Evolutionary conservation across 2,797 vertebrate genomes (phyloP), one percentile per base, ranked within the genome.

Genomic region (Sparus aurata): DNA sequence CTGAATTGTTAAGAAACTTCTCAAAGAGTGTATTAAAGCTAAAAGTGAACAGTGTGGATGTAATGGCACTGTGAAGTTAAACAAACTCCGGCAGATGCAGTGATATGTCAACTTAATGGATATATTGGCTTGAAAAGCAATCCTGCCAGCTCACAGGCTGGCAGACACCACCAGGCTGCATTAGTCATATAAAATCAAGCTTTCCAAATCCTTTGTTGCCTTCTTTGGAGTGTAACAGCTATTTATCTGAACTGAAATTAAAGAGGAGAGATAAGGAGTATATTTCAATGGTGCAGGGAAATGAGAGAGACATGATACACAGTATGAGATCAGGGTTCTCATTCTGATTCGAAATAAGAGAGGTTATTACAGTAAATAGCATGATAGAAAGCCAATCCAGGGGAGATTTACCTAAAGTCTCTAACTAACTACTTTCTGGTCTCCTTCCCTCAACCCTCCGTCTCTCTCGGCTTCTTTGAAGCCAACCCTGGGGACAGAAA

Each of bases 61-160:
- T 49, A 18, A n/a, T 90, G 89, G 80, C 83, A 69, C 46, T 15
- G 70, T 23, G 73, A 85, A 86, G 27, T 80, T 61, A 87, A 91
- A 91, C 79, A 89, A 77, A 68, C 60, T 63, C 43, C 52, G 83
- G 76, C 58, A 82, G 82, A 89, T 75, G 80, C 77, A 66, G 75
- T 49, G 73, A 89, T 82, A 85, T 65, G 77, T 69, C 75, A 74
- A 61, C 78, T 82, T 82, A 90, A 92, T 87, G 84, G 84, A 90
- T 84, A 47, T 73, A 75, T 80, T 87, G 88, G 91, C 84, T 79
- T 77, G 66, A 83, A 85, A 89, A 71, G 59, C 75, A 67, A 57
- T 27, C 46, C 80, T 77, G 69, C 82, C 74, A 67, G 63, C 82
- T 77, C 69, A 54, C 38, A 72, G 41, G 49, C 82, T 87, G 91